Conservation (phyloP, 2,113 vertebrate genomes). For the Chloroceryle aenea region DNA sequence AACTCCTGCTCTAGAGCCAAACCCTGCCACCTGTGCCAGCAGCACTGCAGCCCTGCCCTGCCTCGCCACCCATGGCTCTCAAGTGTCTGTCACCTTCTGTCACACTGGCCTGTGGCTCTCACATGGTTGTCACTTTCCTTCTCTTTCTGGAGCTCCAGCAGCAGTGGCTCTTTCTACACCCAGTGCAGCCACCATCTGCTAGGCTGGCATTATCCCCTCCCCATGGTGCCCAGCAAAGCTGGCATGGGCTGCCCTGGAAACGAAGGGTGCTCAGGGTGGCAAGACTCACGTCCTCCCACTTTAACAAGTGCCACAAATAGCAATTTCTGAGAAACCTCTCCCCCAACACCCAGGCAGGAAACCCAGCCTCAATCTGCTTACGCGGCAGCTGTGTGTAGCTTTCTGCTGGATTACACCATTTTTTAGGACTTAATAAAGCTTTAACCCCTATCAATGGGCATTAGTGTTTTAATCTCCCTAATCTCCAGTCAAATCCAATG, state of each 20-base stretch:
- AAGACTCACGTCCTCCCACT: not conserved
- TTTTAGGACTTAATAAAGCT: conserved; percentile 62
- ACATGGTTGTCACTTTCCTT: not conserved
- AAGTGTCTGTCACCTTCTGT: not conserved
- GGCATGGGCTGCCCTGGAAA: not conserved
- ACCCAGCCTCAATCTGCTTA: conserved; percentile 13
- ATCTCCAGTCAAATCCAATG: not conserved
- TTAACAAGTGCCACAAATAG: not conserved
- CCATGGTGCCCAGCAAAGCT: not conserved
- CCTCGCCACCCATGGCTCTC: not conserved
- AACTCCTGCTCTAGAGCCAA: not conserved
- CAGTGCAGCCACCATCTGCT: rapidly evolving
- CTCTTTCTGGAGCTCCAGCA: rapidly evolving
- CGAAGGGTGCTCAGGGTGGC: rapidly evolving
- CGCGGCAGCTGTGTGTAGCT: not conserved
- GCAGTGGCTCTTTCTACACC: not conserved
- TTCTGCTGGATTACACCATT: conserved; percentile 57
- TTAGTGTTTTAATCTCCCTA: conserved; percentile 35
- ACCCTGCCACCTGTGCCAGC: not conserved
- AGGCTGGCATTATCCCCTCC: not conserved
- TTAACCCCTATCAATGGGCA: conserved; percentile 39
- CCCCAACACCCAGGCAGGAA: conserved; percentile 38
- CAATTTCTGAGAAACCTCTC: not conserved
- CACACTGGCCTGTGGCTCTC: not conserved
- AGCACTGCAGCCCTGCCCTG: not conserved